Conservation (phyloP, 1,140 invertebrate genomes). For the Zaprionus vittiger region DNA sequence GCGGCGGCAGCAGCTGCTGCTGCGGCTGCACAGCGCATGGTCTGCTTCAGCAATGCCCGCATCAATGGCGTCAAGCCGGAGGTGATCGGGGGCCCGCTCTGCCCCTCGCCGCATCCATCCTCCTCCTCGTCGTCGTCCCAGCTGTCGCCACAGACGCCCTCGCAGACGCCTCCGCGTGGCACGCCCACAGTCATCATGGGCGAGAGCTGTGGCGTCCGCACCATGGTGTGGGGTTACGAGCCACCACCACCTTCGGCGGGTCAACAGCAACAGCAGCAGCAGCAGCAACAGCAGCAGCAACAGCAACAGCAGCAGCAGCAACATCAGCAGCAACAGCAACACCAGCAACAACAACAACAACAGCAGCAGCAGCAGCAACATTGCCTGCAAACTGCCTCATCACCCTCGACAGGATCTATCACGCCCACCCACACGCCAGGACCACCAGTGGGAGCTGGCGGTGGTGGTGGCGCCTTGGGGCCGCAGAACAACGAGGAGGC, state of each 20-base stretch:
- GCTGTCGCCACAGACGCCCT: conserved; percentile 86
- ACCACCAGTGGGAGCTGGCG: conserved; percentile 53
- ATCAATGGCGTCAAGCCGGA: conserved; percentile 92
- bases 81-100: conserved; percentile 89
- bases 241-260: conserved; percentile 70
- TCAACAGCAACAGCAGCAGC: conserved; percentile 51
- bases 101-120: conserved; percentile 84
- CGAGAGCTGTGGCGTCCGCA: conserved; percentile 94
- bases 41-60: conserved; percentile 87
- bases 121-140: conserved; percentile 83
- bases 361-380: conserved; percentile 84
- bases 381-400: conserved; percentile 75
- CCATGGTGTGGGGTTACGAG: conserved; percentile 92
- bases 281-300: conserved; percentile 50
- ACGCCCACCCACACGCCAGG: conserved; percentile 82
- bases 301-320: conserved; percentile 55
- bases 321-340: conserved; percentile 56
- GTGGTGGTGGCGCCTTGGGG: conserved; percentile 14
- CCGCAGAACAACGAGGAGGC: conserved; percentile 90
- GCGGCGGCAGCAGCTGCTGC: conserved; percentile 69
- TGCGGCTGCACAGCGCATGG: conserved; percentile 84
- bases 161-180: conserved; percentile 87
- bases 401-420: conserved; percentile 72
- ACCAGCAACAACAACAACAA: conserved; percentile 63
- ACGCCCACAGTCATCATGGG: conserved; percentile 96